Conservation (phyloP, 2,888 invertebrate species). For the Minunthozetes semirufus region DNA sequence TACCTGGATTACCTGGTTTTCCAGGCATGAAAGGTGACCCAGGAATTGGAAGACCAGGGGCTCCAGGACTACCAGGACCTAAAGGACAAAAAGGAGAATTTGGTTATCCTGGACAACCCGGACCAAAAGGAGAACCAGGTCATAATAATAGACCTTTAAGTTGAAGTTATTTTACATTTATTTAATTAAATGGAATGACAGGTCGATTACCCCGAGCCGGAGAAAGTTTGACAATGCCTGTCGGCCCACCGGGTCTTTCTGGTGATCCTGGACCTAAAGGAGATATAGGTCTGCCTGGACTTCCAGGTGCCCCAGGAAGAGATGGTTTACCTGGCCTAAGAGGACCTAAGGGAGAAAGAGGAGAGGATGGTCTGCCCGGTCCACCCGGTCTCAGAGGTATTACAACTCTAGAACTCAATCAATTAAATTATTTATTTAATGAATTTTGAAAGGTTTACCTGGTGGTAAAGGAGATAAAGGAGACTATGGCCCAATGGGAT, state of each 20-base stretch:
- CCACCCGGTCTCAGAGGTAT: slow-evolving; percentile 57
- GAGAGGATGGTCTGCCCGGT: slow-evolving; percentile 55
- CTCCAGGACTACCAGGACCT: slow-evolving; percentile 39
- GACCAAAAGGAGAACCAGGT: slow-evolving; percentile 42
- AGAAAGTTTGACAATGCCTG: slow-evolving; percentile 41
- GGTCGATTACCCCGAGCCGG: background rate
- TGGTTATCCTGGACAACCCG: slow-evolving; percentile 40
- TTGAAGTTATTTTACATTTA: no score
- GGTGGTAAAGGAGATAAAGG: slow-evolving; percentile 47
- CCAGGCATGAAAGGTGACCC: slow-evolving; percentile 39
- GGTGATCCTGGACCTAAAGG: slow-evolving; percentile 47
- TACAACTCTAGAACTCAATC: background rate
- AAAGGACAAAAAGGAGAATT: slow-evolving; percentile 37
- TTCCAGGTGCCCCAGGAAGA: slow-evolving; percentile 50
- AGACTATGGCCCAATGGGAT: slow-evolving; percentile 40
- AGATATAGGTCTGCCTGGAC: slow-evolving; percentile 52
- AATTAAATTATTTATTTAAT: background rate
- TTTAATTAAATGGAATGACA: no score
- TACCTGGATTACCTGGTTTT: slow-evolving; percentile 57
- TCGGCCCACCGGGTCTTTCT: slow-evolving; percentile 51
- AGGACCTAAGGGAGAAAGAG: slow-evolving; percentile 40
- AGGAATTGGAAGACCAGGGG: slow-evolving; percentile 40
- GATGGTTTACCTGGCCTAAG: slow-evolving; percentile 48
- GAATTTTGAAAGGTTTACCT: slow-evolving; percentile 54
- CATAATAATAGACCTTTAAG: no score